Evolutionary conservation across 2,888 invertebrate species (phyloP), one percentile per base, ranked within the genome.

Genomic region (Heliconius ismenius): DNA sequence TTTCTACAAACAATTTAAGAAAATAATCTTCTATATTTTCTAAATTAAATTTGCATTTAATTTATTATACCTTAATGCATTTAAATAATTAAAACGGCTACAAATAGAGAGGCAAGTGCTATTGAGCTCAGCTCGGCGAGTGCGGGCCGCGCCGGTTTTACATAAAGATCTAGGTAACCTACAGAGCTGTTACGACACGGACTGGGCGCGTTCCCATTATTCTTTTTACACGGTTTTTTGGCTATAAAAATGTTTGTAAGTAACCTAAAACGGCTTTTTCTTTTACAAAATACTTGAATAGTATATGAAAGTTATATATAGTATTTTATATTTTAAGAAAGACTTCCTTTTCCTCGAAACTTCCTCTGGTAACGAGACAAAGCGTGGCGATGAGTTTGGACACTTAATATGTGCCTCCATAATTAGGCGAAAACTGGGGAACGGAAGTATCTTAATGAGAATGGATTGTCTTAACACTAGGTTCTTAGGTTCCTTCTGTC

Each of bases 81-180:
- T 78, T 67, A 78, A 78, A 75, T 68, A 78, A 75, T 75, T 75
- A 26, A 75, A 75, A 73, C 73, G 28, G 68, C 63, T 73, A 54
- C 73, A 75, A 78, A 63, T 75, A 73, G 64, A 68, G 67, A 67
- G 73, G 39, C 67, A 36, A 78, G 75, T 63, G 60, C 28, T 73
- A 39, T 73, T 68, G 68, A 75, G 75, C 67, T 73, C 60, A 73
- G 72, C 72, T 62, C 26, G 62, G 72, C 39, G 39, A 62, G 58
- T n/a, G 32, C 58, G 36, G 21, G 43, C 36, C 62, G 73, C 24
- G 62, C 62, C 62, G 39, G 75, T 77, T 75, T 72, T 72, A 70
- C 70, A 73, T 75, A 78, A 75, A 75, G 75, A 73, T 67, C 73
- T 73, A 73, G 73, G 73, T 75, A 73, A 62, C 70, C 75, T 75